Evolutionary conservation across 2,113 vertebrate genomes (phyloP).

Genomic region (Pitta sordida): DNA sequence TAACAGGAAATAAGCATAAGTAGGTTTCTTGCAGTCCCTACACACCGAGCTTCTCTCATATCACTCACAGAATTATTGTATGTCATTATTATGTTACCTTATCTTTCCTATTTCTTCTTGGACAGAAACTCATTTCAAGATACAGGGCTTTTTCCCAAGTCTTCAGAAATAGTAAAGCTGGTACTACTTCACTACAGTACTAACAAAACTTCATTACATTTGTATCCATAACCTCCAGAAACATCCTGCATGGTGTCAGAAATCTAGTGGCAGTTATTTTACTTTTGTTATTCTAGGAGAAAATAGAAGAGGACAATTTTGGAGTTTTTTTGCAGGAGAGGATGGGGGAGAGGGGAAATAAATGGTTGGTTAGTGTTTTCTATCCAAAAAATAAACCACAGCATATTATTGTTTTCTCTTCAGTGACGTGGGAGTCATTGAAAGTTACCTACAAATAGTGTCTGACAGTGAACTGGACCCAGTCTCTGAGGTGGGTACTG

Average conservation of each 20-base stretch:
- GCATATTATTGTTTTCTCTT: background rate
- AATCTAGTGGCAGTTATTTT: background rate
- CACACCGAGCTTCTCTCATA: background rate
- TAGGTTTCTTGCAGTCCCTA: background rate
- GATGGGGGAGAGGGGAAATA: background rate
- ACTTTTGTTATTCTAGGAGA: background rate
- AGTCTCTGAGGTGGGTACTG: conserved; percentile 63
- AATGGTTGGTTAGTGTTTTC: background rate
- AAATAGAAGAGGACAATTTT: background rate
- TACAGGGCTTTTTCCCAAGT: no score
- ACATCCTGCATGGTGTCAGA: background rate
- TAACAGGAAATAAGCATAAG: background rate
- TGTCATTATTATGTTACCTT: background rate
- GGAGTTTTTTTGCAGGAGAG: no score
- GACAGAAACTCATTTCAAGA: no score
- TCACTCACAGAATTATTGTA: background rate
- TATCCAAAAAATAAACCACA: background rate
- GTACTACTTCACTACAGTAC: background rate
- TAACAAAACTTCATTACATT: background rate
- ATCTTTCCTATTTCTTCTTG: no score
- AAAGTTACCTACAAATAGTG: conserved; percentile 65
- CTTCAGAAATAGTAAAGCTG: background rate
- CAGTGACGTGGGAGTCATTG: background rate
- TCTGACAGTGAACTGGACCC: conserved; percentile 77
- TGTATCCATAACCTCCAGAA: background rate